Base-by-base conservation (phyloP, 2,797 vertebrate species). In the Microchirus variegatus region DNA sequence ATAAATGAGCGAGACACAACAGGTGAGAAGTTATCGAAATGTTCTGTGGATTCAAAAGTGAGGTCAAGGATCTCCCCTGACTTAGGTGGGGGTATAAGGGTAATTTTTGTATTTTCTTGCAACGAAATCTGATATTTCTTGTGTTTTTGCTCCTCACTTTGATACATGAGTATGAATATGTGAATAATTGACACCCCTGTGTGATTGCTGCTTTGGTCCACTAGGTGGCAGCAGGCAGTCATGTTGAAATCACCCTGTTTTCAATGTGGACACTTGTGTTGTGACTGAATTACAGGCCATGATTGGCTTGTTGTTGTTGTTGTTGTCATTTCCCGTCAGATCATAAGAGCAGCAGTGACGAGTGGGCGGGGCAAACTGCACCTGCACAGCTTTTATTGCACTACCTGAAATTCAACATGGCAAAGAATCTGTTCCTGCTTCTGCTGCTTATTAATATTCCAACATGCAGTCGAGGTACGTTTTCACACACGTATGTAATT, bases 201-300 rank as follows among this genome's bases (percentile, higher is more conserved):
- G 55, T 38, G 18, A 11, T 58, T 9, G 31, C 5, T 14, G 6
- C 7, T n/a, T 42, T 31, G 26, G 14, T 40, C 14, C 55, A 26
- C 5, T 59, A 71, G 84, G 47, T 71, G 84, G 79, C 79, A 85
- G 81, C 64, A 73, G 58, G 36, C 9, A 31, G 37, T 35, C 31
- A 3, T 18, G 6, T 45, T 38, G 7, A 53, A 55, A 16, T 40
- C 12, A 5, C 8, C n/a, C 7, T 15, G 35, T 42, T 58, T 38
- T 62, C 3, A 19, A 15, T 9, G 37, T 52, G 35, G 13, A 26
- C 9, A 44, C 1, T 16, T 41, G 17, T 37, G 41, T 10, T 59
- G 48, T 36, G 9, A 59, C 9, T 37, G 8, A 44, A 15, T 17
- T 16, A 43, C 1, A 18, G 9, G 9, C 60, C 36, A 1, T n/a